Percentiles rank a stretch among this genome's conserved stretches.
Evolutionary conservation across 2,888 invertebrate genomes (phyloP).

Genomic region (Galerucella pusilla): DNA sequence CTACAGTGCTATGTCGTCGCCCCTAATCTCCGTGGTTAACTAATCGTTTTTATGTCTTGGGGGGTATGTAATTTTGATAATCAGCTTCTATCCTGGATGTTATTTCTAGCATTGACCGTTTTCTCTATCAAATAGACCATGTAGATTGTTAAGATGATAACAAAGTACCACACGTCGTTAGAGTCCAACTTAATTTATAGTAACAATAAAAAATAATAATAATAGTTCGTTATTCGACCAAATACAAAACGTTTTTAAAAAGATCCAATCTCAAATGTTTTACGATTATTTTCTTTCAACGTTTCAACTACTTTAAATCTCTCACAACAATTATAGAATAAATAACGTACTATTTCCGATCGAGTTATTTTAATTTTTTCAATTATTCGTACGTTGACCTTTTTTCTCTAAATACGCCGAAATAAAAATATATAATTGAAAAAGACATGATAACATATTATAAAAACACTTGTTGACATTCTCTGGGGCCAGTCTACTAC

Average conservation of each 20-base stretch:
- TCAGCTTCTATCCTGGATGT: no score
- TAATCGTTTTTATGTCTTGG: no score
- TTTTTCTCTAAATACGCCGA: conserved; percentile 5
- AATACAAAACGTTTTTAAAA: background rate
- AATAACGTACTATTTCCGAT: conserved; percentile 26
- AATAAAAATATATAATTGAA: conserved; percentile 28
- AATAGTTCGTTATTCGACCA: background rate
- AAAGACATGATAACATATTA: conserved; percentile 23
- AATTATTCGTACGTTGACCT: background rate
- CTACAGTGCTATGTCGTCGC: no score
- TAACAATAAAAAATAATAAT: background rate
- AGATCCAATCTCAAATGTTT: background rate
- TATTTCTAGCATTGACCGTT: no score
- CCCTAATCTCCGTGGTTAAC: no score
- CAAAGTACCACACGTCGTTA: no score
- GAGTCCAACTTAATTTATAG: background rate
- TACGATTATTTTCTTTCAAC: no score
- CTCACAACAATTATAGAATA: conserved; percentile 7
- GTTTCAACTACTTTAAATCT: conserved; percentile 14
- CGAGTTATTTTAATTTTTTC: conserved; percentile 22
- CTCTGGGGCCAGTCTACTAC: conserved; percentile 19
- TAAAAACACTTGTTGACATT: conserved; percentile 34
- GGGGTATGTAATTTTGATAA: no score
- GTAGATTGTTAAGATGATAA: no score
- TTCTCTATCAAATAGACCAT: no score